Evolutionary conservation across 2,797 vertebrate genomes (phyloP), one percentile per base, ranked within the genome.

Genomic region (Myotis planiceps): DNA sequence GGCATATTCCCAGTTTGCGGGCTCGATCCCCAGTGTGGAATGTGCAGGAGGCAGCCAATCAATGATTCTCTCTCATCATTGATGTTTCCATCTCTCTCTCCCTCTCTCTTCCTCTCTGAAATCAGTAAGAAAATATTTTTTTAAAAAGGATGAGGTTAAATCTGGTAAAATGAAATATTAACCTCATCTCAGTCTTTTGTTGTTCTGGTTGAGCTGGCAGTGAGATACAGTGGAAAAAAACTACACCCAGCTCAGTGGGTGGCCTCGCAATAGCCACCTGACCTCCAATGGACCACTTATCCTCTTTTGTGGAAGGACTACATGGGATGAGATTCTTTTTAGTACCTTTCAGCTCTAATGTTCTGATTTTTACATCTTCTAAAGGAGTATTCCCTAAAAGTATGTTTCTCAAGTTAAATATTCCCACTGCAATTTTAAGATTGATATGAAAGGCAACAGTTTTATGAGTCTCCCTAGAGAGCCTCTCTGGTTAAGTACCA

Each of bases 351-450:
- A 21, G 15, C 16, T 47, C 39, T 23, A 27, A 81, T 29, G 47
- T 15, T 88, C 55, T 15, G 14, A 92, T 51, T 74, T 55, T 71
- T 66, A 80, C 1, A 8, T 69, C 55, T 71, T 69, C 65, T 3
- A 91, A 83, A 76, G 25, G 8, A 39, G 55, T 55, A 93, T 15
- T 74, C 39, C 60, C 74, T 45, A 92, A 74, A 85, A 68, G 74
- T n/a, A 29, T 4, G 6, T 79, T 81, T 88, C 75, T 83, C 42
- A 92, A 78, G 49, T 88, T 75, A 97, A 74, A 13, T 79, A 69
- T 71, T 42, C 34, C 49, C 5, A 34, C 4, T 85, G 34, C 14
- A 85, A 51, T 78, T 76, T 80, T 85, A 71, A 63, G 75, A 58
- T 9, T 42, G 63, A 65, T 21, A 88, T 13, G n/a, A 69, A 89